A percentile compares a stretch with the other conserved stretches of the same genome.
Conservation (phyloP, 2,888 invertebrate species). For the Microctonus aethiopoides region DNA sequence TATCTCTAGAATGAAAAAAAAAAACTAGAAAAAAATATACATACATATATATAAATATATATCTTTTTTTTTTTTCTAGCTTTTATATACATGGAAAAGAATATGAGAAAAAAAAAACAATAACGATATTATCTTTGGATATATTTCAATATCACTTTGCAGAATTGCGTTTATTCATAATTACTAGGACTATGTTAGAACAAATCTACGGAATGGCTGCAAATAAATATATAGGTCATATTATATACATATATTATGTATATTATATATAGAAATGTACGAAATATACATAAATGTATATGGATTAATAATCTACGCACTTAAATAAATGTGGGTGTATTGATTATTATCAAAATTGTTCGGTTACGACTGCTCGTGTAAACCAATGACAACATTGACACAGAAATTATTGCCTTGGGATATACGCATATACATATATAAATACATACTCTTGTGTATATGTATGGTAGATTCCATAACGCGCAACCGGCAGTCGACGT, state of each 20-base stretch:
- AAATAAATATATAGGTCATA: too few species aligned
- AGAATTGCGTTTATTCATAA: not conserved
- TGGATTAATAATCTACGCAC: not conserved
- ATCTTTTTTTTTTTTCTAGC: too few species aligned
- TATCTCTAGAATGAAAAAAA: not conserved
- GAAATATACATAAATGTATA: too few species aligned
- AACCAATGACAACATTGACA: constrained; percentile 17
- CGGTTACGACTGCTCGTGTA: not conserved
- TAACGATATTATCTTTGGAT: not conserved
- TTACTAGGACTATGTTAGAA: too few species aligned
- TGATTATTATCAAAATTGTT: constrained; percentile 5
- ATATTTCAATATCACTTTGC: not conserved
- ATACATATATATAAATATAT: too few species aligned
- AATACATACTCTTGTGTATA: too few species aligned
- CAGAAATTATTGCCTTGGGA: not conserved
- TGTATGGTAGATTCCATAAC: constrained; percentile 19
- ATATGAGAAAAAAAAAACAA: not conserved
- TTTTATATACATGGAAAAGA: not conserved
- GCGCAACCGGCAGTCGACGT: constrained; percentile 36
- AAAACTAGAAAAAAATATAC: not conserved
- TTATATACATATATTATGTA: too few species aligned
- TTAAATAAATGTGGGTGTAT: not conserved
- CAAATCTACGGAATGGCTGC: too few species aligned
- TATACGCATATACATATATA: constrained; percentile 19
- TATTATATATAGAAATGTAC: too few species aligned